Percentiles rank a stretch among this genome's conserved stretches.
Evolutionary conservation across 2,113 vertebrate genomes (phyloP).

Genomic region (Triplophysa siluroides): DNA sequence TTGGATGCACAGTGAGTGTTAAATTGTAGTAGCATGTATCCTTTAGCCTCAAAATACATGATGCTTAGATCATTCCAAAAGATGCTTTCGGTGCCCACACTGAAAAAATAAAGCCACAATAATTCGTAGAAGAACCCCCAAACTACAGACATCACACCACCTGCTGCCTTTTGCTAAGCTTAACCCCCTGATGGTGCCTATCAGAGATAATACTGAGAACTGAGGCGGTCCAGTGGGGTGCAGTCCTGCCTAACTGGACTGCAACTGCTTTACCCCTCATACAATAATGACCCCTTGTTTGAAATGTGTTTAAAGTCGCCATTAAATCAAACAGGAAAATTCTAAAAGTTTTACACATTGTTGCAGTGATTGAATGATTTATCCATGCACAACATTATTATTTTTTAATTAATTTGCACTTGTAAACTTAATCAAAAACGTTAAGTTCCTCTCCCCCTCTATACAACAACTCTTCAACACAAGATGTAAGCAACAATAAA

Average conservation of each 20-base stretch:
- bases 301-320: slow-evolving; percentile 16
- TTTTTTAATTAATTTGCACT: too few species aligned
- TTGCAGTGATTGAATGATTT: too few species aligned
- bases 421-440: too few species aligned
- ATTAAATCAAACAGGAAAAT: too few species aligned
- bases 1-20: neutral
- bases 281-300: slow-evolving; percentile 34
- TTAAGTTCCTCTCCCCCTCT: too few species aligned
- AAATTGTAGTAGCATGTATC: neutral
- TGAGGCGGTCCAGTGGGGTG: slow-evolving; percentile 18
- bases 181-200: slow-evolving; percentile 35
- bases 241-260: slow-evolving; percentile 57
- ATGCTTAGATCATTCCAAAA: neutral
- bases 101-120: neutral
- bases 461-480: too few species aligned
- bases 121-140: slow-evolving; percentile 24
- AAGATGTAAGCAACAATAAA: too few species aligned
- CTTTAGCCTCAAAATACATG: neutral
- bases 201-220: slow-evolving; percentile 41
- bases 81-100: neutral
- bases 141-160: slow-evolving; percentile 27
- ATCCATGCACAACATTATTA: too few species aligned
- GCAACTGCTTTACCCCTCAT: slow-evolving; percentile 49
- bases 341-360: too few species aligned
- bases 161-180: slow-evolving; percentile 40